Percentiles rank a stretch among this genome's conserved stretches.
Evolutionary conservation across 2,113 vertebrate species (phyloP).

Genomic region (Channa argus): DNA sequence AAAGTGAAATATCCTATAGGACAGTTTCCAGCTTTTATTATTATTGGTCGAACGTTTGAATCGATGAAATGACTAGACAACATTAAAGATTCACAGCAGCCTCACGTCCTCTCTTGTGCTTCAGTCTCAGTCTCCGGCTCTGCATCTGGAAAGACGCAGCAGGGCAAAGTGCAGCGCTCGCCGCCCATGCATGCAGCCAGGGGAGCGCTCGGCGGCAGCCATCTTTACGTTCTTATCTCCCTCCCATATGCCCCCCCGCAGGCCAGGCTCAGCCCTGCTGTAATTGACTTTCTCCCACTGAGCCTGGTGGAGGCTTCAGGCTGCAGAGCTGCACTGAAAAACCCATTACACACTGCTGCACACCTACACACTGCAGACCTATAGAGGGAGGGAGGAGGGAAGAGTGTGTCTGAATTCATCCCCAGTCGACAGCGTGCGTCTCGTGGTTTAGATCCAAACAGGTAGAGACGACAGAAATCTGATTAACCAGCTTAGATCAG

Average conservation of each 20-base stretch:
- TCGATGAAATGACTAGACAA: not conserved
- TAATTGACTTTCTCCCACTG: slow-evolving; percentile 78
- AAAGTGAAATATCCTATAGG: no score
- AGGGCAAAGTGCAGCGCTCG: slow-evolving; percentile 63
- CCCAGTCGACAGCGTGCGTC: slow-evolving; percentile 36
- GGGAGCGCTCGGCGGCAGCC: slow-evolving; percentile 55
- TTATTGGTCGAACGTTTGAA: no score
- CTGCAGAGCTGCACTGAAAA: slow-evolving; percentile 62
- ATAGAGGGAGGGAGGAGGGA: slow-evolving; percentile 32
- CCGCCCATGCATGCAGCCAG: slow-evolving; percentile 58
- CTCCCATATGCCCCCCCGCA: slow-evolving; percentile 64
- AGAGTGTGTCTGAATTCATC: slow-evolving; percentile 45
- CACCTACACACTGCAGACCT: slow-evolving; percentile 70
- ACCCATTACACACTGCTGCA: slow-evolving; percentile 68
- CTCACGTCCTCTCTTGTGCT: slow-evolving; percentile 10
- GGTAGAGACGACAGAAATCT: slow-evolving; percentile 52
- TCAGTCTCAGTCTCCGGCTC: slow-evolving; percentile 15
- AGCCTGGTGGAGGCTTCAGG: slow-evolving; percentile 63
- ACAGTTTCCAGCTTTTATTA: no score
- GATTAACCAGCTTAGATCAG: slow-evolving; percentile 56
- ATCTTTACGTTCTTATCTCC: slow-evolving; percentile 69
- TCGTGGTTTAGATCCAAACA: slow-evolving; percentile 62
- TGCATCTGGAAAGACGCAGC: slow-evolving; percentile 45
- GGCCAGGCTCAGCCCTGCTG: slow-evolving; percentile 70
- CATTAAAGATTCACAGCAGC: not conserved